Base-by-base conservation (phyloP, 2,888 invertebrate genomes). In the Amphipoea lucens region DNA sequence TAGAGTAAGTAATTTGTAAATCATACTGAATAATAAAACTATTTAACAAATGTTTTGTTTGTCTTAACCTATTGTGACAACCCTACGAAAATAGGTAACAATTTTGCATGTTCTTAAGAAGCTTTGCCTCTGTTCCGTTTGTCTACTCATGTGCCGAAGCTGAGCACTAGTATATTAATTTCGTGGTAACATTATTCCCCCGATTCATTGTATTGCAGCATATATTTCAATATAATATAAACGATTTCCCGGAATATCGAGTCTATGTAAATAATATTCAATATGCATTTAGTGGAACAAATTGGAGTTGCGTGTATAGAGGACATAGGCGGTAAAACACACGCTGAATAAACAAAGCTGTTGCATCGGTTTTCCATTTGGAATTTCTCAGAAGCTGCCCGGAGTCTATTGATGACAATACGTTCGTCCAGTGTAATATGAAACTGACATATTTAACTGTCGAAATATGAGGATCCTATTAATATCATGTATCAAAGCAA, bases 291-390 rank as follows among this genome's bases (percentile, higher is more conserved):
- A 66, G 54, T 36, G n/a, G 48, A 71, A 71, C 45, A 45, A 69
- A 80, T 45, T 40, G 72, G 20, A 60, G 45, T 69, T 69, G 80
- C 51, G 63, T 82, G 68, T 80, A 36, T 14, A 29, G 11, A 51
- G 54, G 14, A 42, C 29, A 20, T 48, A 36, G 62, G 36, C 42
- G 9, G n/a, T 45, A 40, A 82, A 66, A 69, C 40, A 72, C 20
- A 84, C 36, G 40, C 5, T 45, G 68, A 82, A 84, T 79, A 51
- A 42, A 79, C 65, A 11, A 78, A 54, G 14, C 23, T n/a, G 11
- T 54, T 57, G 60, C 11, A 54, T 40, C 12, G 51, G 6, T 81
- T 63, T 63, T 78, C 5, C 6, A 42, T 29, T 74, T 29, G 0
- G 0, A 7, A 40, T 78, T 54, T 79, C 29, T 51, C 17, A 14